Base-by-base conservation (phyloP, 53 echinoderm and acorn worm genomes). In the Holothuria leucospilota region DNA sequence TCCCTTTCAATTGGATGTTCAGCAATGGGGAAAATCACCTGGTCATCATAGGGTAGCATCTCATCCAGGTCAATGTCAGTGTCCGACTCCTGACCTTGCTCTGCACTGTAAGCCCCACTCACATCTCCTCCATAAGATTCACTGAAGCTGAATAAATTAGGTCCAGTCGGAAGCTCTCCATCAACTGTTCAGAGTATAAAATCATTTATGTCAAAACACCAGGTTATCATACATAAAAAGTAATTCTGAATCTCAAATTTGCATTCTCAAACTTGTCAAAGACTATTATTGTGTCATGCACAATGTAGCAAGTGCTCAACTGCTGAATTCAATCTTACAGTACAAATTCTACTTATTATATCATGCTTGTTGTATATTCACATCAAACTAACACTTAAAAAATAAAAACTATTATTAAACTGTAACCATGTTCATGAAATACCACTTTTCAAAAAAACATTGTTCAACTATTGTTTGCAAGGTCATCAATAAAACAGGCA, bases 71-170 rank as follows among this genome's bases (percentile, higher is more conserved):
- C 99, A 59, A 95, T 88, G 75, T 99, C 99, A 13, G 95, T 95
- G 62, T 94, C 94, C 26, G 99, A 95, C 63, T 95, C 99, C 83
- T 93, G 85, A 67, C 95, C 99, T 62, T 88, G 90, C 64, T 95
- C 99, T 13, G 92, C 94, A 69, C 96, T 96, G 90, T 94, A 94
- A 60, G 95, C 95, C 16, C 93, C 99, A 82, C 99, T 99, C 77
- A 99, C 95, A 88, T 99, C 99, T 70, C 93, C 99, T 28, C 99
- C 99, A 63, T 95, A 99, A 14, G 95, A 95, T 77, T 99, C 99
- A 74, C 95, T 99, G 86, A 99, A 95, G 82, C 99, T 99, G 58
- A 95, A 90, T 20, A 93, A 80, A 62, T 91, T 87, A 34, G 84
- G 84, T 25, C 86, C 89, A 73, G 82, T 89, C 27, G 85, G 78